phyloP scores from a whole-genome alignment of 2,888 invertebrate species.

The Synanthedon tipuliformis region DNA sequence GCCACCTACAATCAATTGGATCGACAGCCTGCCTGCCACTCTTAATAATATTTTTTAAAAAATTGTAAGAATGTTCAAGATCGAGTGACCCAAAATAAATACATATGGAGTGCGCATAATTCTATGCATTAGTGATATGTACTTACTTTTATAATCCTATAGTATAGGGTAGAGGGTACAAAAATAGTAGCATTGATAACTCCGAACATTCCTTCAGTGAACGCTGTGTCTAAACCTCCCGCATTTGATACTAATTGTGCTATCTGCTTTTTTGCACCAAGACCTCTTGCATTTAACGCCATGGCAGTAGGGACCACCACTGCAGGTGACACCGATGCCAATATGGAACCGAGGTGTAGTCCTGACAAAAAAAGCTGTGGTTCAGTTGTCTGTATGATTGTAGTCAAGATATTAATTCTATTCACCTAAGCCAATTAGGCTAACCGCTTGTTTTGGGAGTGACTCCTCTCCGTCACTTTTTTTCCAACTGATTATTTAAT shows the following conservation, averaged over 20 bases:
- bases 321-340: constrained; percentile 95
- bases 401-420: too few relatives aligned
- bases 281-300: constrained; percentile 80
- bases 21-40: too few relatives aligned
- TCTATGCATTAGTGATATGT: constrained; percentile 1
- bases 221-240: constrained; percentile 93
- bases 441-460: too few relatives aligned
- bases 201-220: constrained; percentile 93
- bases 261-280: constrained; percentile 91
- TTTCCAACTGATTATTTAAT: too few relatives aligned
- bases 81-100: not conserved
- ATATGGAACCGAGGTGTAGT: constrained; percentile 83
- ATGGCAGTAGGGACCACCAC: constrained; percentile 93
- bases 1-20: too few relatives aligned
- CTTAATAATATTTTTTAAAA: too few relatives aligned
- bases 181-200: constrained; percentile 90
- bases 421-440: too few relatives aligned
- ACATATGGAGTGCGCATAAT: not conserved
- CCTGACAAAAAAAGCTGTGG: constrained; percentile 31
- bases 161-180: constrained; percentile 75
- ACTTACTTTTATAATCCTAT: constrained; percentile 54
- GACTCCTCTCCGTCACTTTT: too few relatives aligned
- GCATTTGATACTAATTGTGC: constrained; percentile 94
- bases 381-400: too few relatives aligned
- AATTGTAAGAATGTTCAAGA: too few relatives aligned